Percentiles rank a stretch among this genome's conserved stretches.
phyloP scores from a whole-genome alignment of 2,113 vertebrate genomes.

The Daboia siamensis region DNA sequence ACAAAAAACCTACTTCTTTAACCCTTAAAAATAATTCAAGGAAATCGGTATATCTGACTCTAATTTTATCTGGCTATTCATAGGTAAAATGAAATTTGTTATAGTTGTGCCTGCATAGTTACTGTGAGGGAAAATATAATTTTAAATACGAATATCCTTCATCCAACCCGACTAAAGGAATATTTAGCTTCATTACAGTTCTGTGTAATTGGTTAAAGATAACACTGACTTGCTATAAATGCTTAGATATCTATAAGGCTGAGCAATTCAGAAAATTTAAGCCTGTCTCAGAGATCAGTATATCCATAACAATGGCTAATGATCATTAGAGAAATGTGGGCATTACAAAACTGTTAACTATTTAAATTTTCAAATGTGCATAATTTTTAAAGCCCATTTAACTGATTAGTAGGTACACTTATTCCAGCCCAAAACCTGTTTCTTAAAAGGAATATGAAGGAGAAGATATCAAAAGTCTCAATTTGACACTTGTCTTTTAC shows the following conservation, averaged over 20 bases:
- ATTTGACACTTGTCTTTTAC: not conserved
- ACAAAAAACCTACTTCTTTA: not conserved
- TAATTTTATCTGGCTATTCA: not conserved
- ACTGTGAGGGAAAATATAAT: not conserved
- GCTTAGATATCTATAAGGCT: not conserved
- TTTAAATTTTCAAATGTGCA: not conserved
- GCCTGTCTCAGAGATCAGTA: not conserved
- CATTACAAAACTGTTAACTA: not conserved
- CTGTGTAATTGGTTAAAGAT: not conserved
- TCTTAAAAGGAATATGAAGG: not conserved
- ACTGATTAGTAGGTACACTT: not conserved
- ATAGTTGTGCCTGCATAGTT: not conserved
- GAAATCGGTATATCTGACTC: not conserved
- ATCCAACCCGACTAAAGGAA: not conserved
- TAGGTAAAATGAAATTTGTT: not conserved
- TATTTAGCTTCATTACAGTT: not conserved
- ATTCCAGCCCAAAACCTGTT: not conserved
- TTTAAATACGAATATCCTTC: not conserved
- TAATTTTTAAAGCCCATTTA: not conserved
- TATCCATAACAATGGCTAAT: not conserved
- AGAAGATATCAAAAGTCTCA: not conserved
- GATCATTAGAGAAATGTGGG: not conserved
- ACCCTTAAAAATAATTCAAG: not conserved
- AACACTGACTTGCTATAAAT: not conserved
- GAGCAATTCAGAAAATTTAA: not conserved